phyloP scores from a whole-genome alignment of 1,140 invertebrate species.

The Hypsibius dujardini region DNA sequence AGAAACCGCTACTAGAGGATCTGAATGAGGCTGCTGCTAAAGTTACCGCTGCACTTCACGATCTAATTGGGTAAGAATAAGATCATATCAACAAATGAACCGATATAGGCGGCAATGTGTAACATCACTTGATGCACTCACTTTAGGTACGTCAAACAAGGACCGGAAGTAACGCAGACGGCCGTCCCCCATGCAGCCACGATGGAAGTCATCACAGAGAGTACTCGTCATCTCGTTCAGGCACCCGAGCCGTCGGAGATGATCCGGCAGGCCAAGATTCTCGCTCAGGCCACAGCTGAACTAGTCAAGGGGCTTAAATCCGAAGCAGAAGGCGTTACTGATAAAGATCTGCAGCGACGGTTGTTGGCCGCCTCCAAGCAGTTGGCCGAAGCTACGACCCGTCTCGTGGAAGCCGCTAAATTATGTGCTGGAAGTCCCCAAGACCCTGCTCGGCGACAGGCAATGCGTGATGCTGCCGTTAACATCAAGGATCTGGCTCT shows the following conservation, averaged over 20 bases:
- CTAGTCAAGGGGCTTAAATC: conserved; percentile 74
- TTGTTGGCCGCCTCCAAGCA: conserved; percentile 75
- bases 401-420: conserved; percentile 87
- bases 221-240: conserved; percentile 70
- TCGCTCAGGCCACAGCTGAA: conserved; percentile 59
- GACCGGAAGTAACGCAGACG: conserved; percentile 26
- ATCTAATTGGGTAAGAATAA: conserved; percentile 37
- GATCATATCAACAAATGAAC: too few relatives aligned
- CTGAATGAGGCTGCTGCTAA: conserved; percentile 63
- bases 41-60: conserved; percentile 71
- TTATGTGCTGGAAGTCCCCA: conserved; percentile 60
- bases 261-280: conserved; percentile 65
- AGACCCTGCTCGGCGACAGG: conserved; percentile 62
- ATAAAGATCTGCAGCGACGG: conserved; percentile 69
- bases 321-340: conserved; percentile 69
- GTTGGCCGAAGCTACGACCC: conserved; percentile 81
- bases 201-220: conserved; percentile 71
- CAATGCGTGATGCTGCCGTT: conserved; percentile 60
- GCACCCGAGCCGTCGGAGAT: conserved; percentile 72
- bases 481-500: conserved; percentile 75
- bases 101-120: too few relatives aligned
- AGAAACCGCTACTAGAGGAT: conserved; percentile 46
- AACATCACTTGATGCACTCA: too few relatives aligned
- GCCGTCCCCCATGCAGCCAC: conserved; percentile 49
- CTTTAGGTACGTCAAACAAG: conserved; percentile 64